A percentile compares a stretch with the other conserved stretches of the same genome.
phyloP scores from a whole-genome alignment of 2,113 vertebrate species.

The Ceyx melanurus region DNA sequence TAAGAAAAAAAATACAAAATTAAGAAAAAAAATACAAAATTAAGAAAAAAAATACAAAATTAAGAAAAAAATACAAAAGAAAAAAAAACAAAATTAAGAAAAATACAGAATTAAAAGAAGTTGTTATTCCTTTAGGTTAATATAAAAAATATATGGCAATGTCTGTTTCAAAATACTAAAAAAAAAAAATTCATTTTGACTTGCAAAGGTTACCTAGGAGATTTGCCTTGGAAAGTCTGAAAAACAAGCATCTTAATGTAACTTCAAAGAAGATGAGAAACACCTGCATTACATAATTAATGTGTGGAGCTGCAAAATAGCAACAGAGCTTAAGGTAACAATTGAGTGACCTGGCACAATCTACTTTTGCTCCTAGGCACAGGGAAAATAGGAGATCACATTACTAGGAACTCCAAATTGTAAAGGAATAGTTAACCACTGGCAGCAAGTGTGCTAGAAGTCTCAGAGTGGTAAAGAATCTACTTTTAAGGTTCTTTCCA shows the following conservation, averaged over 20 bases:
- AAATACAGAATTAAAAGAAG: no score
- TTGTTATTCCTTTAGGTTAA: background rate
- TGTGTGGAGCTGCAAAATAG: background rate
- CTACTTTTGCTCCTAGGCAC: background rate
- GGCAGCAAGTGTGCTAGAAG: background rate
- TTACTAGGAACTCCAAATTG: background rate
- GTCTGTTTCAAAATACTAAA: background rate
- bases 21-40: no score
- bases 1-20: no score
- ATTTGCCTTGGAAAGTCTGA: background rate
- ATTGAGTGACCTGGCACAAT: background rate
- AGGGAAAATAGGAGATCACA: background rate
- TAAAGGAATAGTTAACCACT: background rate
- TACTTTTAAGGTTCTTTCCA: background rate
- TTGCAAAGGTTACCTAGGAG: background rate
- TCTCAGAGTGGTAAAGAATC: background rate
- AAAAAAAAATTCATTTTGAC: background rate
- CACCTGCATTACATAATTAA: background rate
- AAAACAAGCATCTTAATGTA: background rate
- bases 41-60: no score
- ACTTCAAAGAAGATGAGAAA: background rate
- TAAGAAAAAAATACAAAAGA: slow-evolving; percentile 67
- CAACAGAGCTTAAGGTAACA: background rate
- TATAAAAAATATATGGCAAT: background rate
- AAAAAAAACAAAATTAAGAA: slow-evolving; percentile 75